Percentiles rank a stretch among this genome's conserved stretches.
Conservation (phyloP, 2,888 invertebrate species). For the Steinernema carpocapsae region DNA sequence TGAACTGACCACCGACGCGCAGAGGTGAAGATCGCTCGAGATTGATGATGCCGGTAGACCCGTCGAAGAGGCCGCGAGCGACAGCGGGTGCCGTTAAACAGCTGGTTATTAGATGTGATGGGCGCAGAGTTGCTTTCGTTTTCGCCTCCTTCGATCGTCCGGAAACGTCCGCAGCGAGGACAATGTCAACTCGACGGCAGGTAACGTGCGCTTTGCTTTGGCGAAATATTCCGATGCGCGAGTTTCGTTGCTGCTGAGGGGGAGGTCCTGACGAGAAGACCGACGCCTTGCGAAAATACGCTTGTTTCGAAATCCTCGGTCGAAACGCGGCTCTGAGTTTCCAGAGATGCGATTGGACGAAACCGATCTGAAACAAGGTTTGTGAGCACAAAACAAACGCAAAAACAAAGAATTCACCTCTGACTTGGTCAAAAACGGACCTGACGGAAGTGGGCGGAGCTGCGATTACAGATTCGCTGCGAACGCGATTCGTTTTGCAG, state of each 20-base stretch:
- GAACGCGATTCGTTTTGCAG: too few species aligned
- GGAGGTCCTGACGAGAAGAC: not conserved
- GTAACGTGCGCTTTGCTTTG: not conserved
- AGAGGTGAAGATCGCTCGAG: not conserved
- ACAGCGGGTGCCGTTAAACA: not conserved
- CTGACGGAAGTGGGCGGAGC: too few species aligned
- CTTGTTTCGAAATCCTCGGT: too few species aligned
- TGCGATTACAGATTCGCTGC: too few species aligned
- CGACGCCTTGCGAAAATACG: too few species aligned
- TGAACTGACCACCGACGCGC: slow-evolving; percentile 6
- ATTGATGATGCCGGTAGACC: slow-evolving; percentile 14
- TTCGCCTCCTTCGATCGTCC: not conserved
- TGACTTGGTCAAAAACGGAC: too few species aligned
- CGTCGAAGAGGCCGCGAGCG: not conserved
- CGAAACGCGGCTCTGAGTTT: too few species aligned
- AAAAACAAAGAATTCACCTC: too few species aligned
- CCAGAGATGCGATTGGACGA: too few species aligned
- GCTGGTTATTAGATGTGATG: slow-evolving; percentile 21
- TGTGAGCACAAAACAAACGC: too few species aligned
- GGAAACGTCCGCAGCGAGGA: slow-evolving; percentile 11
- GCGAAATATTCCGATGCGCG: not conserved
- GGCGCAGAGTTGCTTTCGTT: slow-evolving; percentile 23
- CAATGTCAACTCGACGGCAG: slow-evolving; percentile 8
- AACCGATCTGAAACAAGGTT: too few species aligned
- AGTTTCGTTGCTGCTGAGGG: not conserved